Evolutionary conservation across 92 coral and sea anemone genomes (phyloP), one percentile per base, ranked within the genome.

Genomic region (Metridium senile): DNA sequence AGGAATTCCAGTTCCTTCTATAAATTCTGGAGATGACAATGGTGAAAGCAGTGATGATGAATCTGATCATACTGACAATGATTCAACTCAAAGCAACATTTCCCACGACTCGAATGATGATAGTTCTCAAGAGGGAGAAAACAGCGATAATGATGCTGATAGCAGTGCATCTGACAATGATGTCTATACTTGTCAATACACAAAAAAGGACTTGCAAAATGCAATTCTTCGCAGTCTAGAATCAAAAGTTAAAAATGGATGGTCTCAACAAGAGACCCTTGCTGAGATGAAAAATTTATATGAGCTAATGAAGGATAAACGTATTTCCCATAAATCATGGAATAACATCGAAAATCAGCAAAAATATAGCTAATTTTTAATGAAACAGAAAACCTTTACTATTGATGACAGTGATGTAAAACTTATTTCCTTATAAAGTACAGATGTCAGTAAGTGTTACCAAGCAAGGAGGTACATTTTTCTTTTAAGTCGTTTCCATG

Each of bases 231-330:
- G 78, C 16, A 66, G 61, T 66, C 23, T 78, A 21, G 70, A 78
- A 57, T 21, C 62, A 1, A 74, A 78, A 68, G 28, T 78, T 0
- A 46, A 78, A 51, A 67, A 78, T 68, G 83, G 83, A 0, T 34
- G 61, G 77, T 78, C 83, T 34, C 83, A 58, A 53, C 65, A 78
- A 67, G 83, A 52, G 39, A 78, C 83, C 51, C 31, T 78, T 51
- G 26, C 62, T n/a, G 66, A 68, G 33, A 39, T 69, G 59, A 28
- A 67, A 30, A 78, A 70, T 33, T 52, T 78, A 26, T 78, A 69
- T 53, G 83, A 78, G 52, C 76, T 78, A 27, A 29, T 77, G 19
- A 67, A 65, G 49, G 82, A 77, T 65, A 73, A 77, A 28, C 34
- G 76, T 8, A 67, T 77, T 65, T 76, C 82, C 4, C 77, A 78